Conservation (phyloP, 2,797 vertebrate genomes). For the Cyclopterus lumpus region DNA sequence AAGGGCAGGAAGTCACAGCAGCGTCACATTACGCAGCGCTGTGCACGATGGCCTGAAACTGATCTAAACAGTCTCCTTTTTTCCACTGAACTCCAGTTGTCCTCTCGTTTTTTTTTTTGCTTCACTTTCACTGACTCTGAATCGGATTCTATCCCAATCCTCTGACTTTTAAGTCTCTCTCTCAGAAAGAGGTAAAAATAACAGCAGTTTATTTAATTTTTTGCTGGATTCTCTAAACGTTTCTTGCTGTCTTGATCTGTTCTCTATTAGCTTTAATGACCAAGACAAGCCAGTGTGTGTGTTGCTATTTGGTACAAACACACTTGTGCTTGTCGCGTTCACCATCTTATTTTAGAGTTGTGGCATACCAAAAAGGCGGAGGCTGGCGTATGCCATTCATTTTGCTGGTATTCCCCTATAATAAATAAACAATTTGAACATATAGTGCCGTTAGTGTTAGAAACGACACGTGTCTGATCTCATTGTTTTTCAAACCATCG, state of each 20-base stretch:
- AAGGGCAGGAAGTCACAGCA: slow-evolving; percentile 67
- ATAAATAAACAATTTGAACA: not conserved
- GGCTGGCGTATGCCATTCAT: not conserved
- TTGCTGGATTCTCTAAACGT: not conserved
- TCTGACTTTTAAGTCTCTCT: not conserved
- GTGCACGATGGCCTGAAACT: slow-evolving; percentile 51
- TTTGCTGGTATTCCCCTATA: not conserved
- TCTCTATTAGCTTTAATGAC: not conserved
- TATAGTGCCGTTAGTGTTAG: not conserved
- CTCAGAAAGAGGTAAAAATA: not conserved
- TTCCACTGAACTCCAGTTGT: slow-evolving; percentile 26
- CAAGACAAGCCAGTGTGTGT: not conserved
- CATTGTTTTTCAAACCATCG: not conserved
- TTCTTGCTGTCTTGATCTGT: not conserved
- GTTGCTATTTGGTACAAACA: not conserved
- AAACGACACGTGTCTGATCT: not conserved
- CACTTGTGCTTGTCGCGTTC: not conserved
- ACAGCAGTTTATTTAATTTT: not conserved
- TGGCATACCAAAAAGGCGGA: not conserved
- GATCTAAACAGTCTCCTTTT: slow-evolving; percentile 31
- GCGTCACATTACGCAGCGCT: slow-evolving; percentile 44
- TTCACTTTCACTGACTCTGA: not conserved
- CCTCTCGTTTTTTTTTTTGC: slow-evolving; percentile 2
- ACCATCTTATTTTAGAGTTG: not conserved
- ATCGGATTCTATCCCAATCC: not conserved